Evolutionary conservation across 1,140 invertebrate species (phyloP).

Genomic region (Brachionus asplanchnoidis): DNA sequence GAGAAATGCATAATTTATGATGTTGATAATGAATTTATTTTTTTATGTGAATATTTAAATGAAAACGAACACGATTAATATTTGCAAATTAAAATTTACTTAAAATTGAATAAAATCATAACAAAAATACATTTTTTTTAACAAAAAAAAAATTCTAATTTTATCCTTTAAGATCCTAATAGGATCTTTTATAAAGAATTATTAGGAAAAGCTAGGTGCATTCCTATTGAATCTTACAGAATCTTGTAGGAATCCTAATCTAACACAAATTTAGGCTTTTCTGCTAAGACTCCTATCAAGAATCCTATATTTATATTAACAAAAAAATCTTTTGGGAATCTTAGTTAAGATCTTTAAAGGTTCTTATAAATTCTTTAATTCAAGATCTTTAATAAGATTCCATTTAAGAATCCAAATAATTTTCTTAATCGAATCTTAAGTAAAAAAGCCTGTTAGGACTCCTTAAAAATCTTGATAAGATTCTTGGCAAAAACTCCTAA

Average conservation of each 20-base stretch:
- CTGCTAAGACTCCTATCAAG: neutral
- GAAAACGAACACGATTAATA: slow-evolving; percentile 25
- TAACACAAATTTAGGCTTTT: neutral
- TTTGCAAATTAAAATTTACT: too few relatives aligned
- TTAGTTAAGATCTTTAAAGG: neutral
- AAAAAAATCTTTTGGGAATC: neutral
- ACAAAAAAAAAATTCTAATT: neutral
- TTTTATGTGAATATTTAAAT: neutral
- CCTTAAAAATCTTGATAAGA: neutral
- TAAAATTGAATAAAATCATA: too few relatives aligned
- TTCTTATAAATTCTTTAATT: neutral
- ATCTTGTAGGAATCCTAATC: neutral
- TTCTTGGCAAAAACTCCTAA: neutral
- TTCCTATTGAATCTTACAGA: neutral
- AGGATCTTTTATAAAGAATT: neutral
- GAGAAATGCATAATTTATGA: slow-evolving; percentile 16
- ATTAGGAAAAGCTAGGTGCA: neutral
- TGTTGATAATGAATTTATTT: neutral
- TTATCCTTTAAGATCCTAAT: neutral
- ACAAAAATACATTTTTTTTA: too few relatives aligned
- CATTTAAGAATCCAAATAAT: neutral
- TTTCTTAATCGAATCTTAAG: neutral
- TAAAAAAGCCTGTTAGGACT: neutral
- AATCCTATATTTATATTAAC: neutral
- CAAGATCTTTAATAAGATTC: neutral